Evolutionary conservation across 2,113 vertebrate species (phyloP).

Genomic region (Pica pica): DNA sequence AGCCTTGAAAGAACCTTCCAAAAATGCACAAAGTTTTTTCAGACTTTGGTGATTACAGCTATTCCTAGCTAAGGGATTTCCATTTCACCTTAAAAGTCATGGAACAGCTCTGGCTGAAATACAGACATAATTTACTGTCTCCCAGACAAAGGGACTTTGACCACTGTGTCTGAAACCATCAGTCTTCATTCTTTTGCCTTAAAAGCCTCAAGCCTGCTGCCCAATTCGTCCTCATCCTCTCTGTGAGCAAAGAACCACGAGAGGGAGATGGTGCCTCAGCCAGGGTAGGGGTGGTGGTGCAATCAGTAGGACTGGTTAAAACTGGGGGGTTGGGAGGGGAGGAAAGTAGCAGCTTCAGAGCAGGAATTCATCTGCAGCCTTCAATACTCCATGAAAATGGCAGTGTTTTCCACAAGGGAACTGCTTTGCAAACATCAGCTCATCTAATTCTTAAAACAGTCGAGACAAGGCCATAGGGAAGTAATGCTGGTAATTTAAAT

Average conservation of each 20-base stretch:
- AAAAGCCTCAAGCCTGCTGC: background rate
- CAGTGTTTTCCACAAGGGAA: background rate
- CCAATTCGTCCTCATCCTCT: background rate
- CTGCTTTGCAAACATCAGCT: background rate
- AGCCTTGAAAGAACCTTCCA: background rate
- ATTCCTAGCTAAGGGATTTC: background rate
- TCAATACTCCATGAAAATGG: background rate
- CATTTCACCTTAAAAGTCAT: background rate
- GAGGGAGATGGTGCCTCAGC: background rate
- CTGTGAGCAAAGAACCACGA: background rate
- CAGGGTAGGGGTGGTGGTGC: background rate
- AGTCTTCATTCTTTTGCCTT: background rate
- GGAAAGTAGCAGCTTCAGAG: background rate
- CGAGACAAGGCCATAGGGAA: accelerated
- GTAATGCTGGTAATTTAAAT: background rate
- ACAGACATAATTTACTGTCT: background rate
- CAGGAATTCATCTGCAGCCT: background rate
- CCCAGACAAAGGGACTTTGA: background rate
- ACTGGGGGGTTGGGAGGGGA: accelerated
- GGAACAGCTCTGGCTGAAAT: background rate
- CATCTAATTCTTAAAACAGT: background rate
- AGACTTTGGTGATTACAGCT: background rate
- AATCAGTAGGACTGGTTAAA: background rate
- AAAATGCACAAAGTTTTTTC: background rate
- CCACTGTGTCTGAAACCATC: background rate